Percentiles rank a stretch among this genome's conserved stretches.
phyloP scores from a whole-genome alignment of 2,113 vertebrate species.

The Zosterops borbonicus region DNA sequence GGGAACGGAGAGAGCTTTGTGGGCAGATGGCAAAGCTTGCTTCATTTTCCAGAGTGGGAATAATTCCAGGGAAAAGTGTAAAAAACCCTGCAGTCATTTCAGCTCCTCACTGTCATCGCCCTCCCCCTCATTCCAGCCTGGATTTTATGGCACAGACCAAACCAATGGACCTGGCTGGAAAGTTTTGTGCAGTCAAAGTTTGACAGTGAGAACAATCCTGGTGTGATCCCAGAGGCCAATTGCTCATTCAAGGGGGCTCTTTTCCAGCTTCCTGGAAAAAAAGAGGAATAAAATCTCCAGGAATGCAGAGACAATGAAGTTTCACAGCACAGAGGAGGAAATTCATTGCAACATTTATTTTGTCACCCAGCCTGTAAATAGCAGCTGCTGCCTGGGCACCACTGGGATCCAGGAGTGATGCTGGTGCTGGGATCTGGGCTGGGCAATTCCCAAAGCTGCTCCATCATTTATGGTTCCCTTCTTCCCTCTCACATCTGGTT shows the following conservation, averaged over 20 bases:
- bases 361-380: background rate
- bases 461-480: background rate
- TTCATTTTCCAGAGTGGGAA: background rate
- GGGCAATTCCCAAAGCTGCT: background rate
- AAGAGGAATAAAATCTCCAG: background rate
- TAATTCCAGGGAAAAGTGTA: background rate
- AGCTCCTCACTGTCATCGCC: background rate
- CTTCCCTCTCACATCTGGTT: background rate
- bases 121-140: background rate
- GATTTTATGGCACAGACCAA: background rate
- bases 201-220: background rate
- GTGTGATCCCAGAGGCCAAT: background rate
- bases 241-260: background rate
- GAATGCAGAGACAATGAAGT: background rate
- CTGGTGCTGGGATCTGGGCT: background rate
- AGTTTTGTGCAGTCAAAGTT: background rate
- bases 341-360: background rate
- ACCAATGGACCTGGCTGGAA: background rate
- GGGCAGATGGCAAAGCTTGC: background rate
- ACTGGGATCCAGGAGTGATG: background rate
- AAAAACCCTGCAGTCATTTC: background rate
- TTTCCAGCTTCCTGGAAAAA: background rate
- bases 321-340: background rate
- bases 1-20: background rate
- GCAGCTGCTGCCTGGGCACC: background rate